These are phyloP conservation scores for Glaucidium brasilianum DNA, from an alignment of 2,113 vertebrate species.

Conservation along the genomic window DNA sequence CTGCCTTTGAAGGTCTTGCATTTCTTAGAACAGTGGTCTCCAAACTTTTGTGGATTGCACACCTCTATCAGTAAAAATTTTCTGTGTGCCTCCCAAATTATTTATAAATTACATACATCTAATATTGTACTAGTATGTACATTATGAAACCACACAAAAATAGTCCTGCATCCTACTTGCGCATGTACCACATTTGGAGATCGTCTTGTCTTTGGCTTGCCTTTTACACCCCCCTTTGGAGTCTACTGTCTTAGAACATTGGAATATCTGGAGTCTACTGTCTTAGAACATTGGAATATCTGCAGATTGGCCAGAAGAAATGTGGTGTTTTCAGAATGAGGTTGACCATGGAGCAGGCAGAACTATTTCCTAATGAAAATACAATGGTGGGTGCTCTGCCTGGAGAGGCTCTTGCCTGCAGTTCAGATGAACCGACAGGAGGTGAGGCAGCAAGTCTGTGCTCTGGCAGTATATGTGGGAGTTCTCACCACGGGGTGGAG, in stretches of 20 bases:
- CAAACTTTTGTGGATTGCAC: not conserved
- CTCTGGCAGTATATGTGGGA: accelerated
- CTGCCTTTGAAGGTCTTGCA: not conserved
- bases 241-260: not conserved
- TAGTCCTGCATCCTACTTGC: not conserved
- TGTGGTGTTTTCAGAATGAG: accelerated
- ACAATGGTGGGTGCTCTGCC: not conserved
- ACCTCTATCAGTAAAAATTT: too few species aligned
- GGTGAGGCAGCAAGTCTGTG: not conserved
- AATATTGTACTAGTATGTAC: not conserved
- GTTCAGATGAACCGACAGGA: accelerated
- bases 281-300: not conserved
- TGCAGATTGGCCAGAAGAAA: not conserved
- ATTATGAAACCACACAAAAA: not conserved
- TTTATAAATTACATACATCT: not conserved
- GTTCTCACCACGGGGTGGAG: not conserved
- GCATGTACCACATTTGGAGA: not conserved
- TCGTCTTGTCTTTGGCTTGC: not conserved
- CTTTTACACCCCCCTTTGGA: accelerated
- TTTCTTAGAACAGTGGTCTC: not conserved
- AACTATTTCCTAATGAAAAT: not conserved
- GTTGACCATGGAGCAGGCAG: not conserved
- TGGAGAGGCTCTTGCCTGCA: not conserved
- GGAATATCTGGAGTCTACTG: not conserved
- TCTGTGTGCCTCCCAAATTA: not conserved